Evolutionary conservation across 2,113 vertebrate genomes (phyloP).

Genomic region (Hassar affinis): DNA sequence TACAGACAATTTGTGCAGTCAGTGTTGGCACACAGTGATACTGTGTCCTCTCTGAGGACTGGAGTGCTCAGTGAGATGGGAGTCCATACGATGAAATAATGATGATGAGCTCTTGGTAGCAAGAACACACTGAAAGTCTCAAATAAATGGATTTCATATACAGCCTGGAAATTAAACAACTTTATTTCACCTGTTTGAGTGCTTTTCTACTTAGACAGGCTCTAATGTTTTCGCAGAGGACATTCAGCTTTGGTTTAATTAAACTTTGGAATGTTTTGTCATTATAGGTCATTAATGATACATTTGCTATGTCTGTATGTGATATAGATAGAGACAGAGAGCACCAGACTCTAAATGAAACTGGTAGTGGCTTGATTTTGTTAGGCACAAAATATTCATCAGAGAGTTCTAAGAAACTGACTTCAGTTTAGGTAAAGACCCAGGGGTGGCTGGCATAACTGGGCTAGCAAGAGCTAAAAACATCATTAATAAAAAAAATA

Average conservation of each 20-base stretch:
- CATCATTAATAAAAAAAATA: neutral
- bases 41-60: slow-evolving; percentile 61
- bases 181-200: slow-evolving; percentile 60
- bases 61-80: slow-evolving; percentile 64
- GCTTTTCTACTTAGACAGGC: slow-evolving; percentile 13
- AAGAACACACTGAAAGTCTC: slow-evolving; percentile 62
- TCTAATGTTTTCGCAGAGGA: slow-evolving; percentile 15
- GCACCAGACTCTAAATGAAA: neutral
- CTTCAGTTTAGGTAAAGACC: neutral
- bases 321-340: neutral
- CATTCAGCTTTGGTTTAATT: slow-evolving; percentile 27
- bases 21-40: neutral
- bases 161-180: slow-evolving; percentile 72
- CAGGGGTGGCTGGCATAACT: neutral
- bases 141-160: slow-evolving; percentile 80
- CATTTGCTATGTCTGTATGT: neutral
- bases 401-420: neutral
- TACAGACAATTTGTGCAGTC: neutral
- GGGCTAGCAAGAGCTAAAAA: neutral
- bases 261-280: neutral
- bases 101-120: slow-evolving; percentile 66
- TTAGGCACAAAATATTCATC: neutral
- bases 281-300: slow-evolving; percentile 19
- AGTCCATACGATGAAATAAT: slow-evolving; percentile 72
- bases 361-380: neutral